Evolutionary conservation across 2,797 vertebrate genomes (phyloP).

Genomic region (Oophaga sylvatica): DNA sequence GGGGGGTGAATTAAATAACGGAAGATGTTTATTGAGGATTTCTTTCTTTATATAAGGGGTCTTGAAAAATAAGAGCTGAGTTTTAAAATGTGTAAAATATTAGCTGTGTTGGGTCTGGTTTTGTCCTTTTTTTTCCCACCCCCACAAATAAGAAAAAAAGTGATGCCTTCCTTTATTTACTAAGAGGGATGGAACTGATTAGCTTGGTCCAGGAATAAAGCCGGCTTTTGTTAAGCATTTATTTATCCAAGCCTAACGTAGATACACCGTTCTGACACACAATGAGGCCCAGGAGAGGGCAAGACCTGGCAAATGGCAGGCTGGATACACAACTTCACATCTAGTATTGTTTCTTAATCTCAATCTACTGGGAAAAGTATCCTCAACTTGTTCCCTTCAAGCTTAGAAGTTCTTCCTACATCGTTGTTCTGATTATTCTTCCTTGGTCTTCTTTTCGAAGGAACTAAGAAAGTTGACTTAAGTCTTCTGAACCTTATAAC

Average conservation of each 20-base stretch:
- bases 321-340: constrained; percentile 28
- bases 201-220: constrained; percentile 46
- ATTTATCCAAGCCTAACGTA: constrained; percentile 57
- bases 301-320: constrained; percentile 19
- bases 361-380: constrained; percentile 25
- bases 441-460: not conserved
- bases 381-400: not conserved
- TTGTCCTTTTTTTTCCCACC: not conserved
- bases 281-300: constrained; percentile 27
- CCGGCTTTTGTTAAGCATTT: constrained; percentile 60
- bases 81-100: constrained; percentile 18
- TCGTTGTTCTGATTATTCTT: not conserved
- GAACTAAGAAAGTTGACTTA: not conserved
- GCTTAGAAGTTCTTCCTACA: not conserved
- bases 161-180: constrained; percentile 65
- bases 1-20: not conserved
- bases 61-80: not conserved
- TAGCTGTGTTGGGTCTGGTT: constrained; percentile 30
- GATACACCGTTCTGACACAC: constrained; percentile 34
- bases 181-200: constrained; percentile 60
- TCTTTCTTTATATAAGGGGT: not conserved
- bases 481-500: not conserved
- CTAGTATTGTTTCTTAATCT: constrained; percentile 9
- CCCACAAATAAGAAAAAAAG: constrained; percentile 21
- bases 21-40: not conserved